Percentiles rank a stretch among this genome's conserved stretches.
Conservation (phyloP, 2,797 vertebrate genomes). For the Chelon auratus region DNA sequence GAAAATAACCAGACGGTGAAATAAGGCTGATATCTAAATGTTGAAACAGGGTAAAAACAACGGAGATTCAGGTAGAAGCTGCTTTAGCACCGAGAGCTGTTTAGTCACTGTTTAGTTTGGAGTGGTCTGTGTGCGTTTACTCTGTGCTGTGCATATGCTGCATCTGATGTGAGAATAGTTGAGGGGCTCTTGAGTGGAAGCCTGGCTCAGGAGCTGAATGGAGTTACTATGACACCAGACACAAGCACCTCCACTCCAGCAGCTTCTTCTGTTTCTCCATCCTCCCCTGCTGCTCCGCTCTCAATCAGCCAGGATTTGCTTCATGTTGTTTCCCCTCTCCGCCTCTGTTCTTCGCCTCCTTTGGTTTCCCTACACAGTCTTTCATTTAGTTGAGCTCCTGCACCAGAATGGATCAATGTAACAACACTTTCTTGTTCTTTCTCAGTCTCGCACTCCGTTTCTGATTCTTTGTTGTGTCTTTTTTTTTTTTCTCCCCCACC, state of each 20-base stretch:
- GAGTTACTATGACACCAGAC: constrained; percentile 86
- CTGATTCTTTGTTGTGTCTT: constrained; percentile 26
- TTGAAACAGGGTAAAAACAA: not conserved
- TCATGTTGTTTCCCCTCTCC: constrained; percentile 42
- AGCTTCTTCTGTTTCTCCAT: constrained; percentile 85
- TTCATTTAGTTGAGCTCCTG: constrained; percentile 58
- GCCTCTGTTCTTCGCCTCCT: constrained; percentile 58
- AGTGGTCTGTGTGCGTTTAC: constrained; percentile 67
- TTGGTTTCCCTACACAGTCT: constrained; percentile 54
- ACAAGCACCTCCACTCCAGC: constrained; percentile 76
- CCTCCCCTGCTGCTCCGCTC: constrained; percentile 68
- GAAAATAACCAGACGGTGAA: not conserved
- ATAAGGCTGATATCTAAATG: not conserved
- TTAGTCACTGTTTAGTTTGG: constrained; percentile 8
- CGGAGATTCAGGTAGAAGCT: not conserved
- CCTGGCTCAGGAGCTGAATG: constrained; percentile 77
- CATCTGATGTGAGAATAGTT: constrained; percentile 85
- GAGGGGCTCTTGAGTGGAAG: constrained; percentile 85
- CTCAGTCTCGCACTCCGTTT: constrained; percentile 67
- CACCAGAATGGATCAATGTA: constrained; percentile 58
- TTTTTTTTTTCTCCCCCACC: not conserved
- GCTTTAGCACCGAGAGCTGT: no score
- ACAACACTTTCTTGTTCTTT: constrained; percentile 67
- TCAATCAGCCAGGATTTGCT: constrained; percentile 62
- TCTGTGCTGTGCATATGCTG: constrained; percentile 76